Conservation (phyloP, 2,888 invertebrate genomes). For the Neocrepidodera transversa region DNA sequence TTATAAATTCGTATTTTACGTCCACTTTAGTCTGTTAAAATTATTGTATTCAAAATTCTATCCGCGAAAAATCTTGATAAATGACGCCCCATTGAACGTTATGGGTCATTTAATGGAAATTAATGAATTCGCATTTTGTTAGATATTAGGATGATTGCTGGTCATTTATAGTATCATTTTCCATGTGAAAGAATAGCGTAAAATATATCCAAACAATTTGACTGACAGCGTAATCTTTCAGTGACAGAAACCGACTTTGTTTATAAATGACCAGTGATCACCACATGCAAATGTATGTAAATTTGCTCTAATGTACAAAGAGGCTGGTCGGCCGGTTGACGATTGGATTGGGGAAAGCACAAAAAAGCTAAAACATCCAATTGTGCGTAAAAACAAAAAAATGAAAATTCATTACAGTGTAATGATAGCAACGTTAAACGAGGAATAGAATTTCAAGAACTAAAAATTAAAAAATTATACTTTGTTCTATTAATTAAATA, state of each 20-base stretch:
- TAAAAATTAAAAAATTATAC: too few relatives aligned
- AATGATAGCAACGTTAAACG: too few relatives aligned
- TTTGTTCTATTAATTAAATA: too few relatives aligned
- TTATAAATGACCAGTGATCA: conserved; percentile 60
- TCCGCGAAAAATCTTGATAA: conserved; percentile 30
- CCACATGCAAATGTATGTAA: conserved; percentile 60
- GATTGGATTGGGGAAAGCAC: conserved; percentile 39
- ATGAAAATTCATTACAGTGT: too few relatives aligned
- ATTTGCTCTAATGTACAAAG: conserved; percentile 53
- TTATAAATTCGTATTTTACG: too few relatives aligned
- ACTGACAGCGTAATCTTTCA: conserved; percentile 60
- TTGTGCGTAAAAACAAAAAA: conserved; percentile 11
- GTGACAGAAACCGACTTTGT: conserved; percentile 57
- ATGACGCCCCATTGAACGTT: conserved; percentile 27
- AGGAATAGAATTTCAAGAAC: neutral
- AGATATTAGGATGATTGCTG: conserved; percentile 46
- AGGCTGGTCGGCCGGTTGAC: conserved; percentile 45
- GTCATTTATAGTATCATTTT: conserved; percentile 44
- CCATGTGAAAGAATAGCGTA: conserved; percentile 48
- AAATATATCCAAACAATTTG: conserved; percentile 55
- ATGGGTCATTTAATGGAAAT: conserved; percentile 44
- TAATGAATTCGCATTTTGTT: conserved; percentile 42
- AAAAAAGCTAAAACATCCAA: conserved; percentile 23
- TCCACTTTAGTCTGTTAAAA: neutral
- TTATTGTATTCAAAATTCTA: conserved; percentile 2